Conservation (phyloP, 2,113 vertebrate species). For the Mus spicilegus region DNA sequence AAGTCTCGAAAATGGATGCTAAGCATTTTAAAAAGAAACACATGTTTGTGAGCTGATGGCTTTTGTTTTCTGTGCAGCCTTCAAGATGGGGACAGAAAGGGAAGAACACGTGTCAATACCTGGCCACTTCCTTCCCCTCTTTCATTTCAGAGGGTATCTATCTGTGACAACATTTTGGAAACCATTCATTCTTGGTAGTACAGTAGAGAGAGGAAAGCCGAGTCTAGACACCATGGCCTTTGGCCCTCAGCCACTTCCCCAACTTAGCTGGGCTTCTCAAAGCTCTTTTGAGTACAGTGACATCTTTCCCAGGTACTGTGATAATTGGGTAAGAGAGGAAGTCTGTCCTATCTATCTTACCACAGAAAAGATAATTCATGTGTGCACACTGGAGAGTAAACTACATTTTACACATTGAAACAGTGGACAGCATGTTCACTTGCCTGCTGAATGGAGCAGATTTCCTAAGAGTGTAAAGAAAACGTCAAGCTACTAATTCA, state of each 20-base stretch:
- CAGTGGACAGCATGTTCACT: not conserved
- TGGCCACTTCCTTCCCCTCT: not conserved
- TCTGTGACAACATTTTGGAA: not conserved
- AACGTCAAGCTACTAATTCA: not conserved
- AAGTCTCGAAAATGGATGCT: not conserved
- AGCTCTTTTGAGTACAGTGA: not conserved
- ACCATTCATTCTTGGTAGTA: not conserved
- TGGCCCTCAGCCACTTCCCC: not conserved
- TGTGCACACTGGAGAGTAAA: not conserved
- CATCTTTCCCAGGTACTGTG: not conserved
- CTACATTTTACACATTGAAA: not conserved
- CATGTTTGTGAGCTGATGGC: not conserved
- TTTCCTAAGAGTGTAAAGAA: not conserved
- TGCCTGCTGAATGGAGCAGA: not conserved
- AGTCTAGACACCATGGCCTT: not conserved
- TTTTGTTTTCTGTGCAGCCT: not conserved
- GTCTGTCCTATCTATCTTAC: not conserved
- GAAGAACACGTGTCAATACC: not conserved
- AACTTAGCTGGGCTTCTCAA: not conserved
- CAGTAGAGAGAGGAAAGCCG: not conserved
- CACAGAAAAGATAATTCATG: not conserved
- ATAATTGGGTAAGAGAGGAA: not conserved
- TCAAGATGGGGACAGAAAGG: not conserved
- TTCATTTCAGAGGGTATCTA: not conserved
- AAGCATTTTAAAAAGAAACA: not conserved